These are phyloP conservation scores for Argyresthia goedartella DNA, from an alignment of 2,888 invertebrate species.

Conservation along the genomic window DNA sequence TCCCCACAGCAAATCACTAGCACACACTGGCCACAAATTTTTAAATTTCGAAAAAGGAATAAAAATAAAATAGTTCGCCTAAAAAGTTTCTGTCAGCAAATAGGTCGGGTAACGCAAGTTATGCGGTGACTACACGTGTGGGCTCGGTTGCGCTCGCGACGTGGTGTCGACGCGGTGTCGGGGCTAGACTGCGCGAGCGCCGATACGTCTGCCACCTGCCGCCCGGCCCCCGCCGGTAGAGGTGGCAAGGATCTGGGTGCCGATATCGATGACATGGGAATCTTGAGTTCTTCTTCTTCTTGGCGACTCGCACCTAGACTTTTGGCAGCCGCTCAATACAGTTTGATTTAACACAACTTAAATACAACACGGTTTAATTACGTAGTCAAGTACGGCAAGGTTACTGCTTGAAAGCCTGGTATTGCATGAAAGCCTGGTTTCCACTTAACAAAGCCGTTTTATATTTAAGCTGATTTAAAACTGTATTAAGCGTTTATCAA, in stretches of 20 bases:
- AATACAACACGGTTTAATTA: too few species aligned
- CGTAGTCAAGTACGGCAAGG: too few species aligned
- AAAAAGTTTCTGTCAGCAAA: not conserved
- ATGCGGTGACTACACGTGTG: not conserved
- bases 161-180: constrained; percentile 26
- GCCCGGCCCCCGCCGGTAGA: constrained; percentile 42
- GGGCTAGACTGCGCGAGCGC: constrained; percentile 62
- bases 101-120: not conserved
- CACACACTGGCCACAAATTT: not conserved
- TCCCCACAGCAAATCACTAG: not conserved
- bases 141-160: not conserved
- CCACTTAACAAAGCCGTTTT: too few species aligned
- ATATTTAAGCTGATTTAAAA: too few species aligned
- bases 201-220: constrained; percentile 66
- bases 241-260: constrained; percentile 36
- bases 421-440: too few species aligned
- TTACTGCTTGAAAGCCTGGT: too few species aligned
- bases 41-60: too few species aligned
- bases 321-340: too few species aligned
- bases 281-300: too few species aligned
- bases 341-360: too few species aligned
- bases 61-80: not conserved
- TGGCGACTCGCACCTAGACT: too few species aligned
- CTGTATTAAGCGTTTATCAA: too few species aligned
- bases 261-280: constrained; percentile 47